Base-by-base conservation (phyloP, 2,797 vertebrate species). In the Acestrorhynchus altus region DNA sequence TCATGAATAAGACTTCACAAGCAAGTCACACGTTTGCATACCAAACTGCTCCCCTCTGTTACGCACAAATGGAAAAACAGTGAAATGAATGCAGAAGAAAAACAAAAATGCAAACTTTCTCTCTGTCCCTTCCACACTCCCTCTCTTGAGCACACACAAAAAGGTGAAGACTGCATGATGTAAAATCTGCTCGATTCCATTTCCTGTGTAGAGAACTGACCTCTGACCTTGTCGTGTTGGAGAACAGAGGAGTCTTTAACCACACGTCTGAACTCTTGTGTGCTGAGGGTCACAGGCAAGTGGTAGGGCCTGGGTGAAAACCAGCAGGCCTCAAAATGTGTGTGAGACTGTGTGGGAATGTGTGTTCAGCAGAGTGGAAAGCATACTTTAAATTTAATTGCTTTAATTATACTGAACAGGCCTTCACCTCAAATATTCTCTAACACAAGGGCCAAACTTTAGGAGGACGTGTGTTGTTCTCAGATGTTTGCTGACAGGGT, bases 151-250 rank as follows among this genome's bases (percentile, higher is more conserved):
- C 11, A 59, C 24, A 61, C 59, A 39, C 28, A 39, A 26, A 26
- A 13, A 0, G 5, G 16, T 52, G 10, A 26, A 60, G 20, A 35
- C 6, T 60, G 57, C n/a, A 35, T 60, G 57, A 60, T 60, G 15
- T 40, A 35, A 40, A 63, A 63, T 18, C 35, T 40, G 28, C 16
- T 60, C 28, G 9, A 18, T 7, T 16, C 24, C 10, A 28, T 35
- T 18, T 67, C 65, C 46, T 31, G 46, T 67, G 46, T 67, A 26
- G 46, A 20, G 22, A 46, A 12, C 0, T 46, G 22, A 66, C 22
- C 64, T 66, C 42, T 46, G 64, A 66, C 64, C 60, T 40, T 28
- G 22, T 28, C 8, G 44, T 49, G 65, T 67, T 16, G 49, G 16
- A 28, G 24, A 67, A 47, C 65, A 67, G 64, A 66, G 2, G 6